Base-by-base conservation (phyloP, 2,888 invertebrate species). In the Megamerina dolium region DNA sequence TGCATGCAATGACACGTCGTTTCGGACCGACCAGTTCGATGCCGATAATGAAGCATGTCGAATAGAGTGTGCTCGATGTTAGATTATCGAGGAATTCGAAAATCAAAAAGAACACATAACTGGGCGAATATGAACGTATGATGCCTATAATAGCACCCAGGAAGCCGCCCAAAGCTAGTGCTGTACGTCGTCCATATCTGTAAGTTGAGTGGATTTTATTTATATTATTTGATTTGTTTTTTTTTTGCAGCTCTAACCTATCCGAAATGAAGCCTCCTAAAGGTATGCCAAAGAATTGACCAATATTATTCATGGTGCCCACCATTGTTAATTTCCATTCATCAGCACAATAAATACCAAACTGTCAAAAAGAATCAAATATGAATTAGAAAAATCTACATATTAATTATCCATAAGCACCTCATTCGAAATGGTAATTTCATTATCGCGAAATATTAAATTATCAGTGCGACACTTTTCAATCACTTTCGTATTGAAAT, bases 1-100 rank as follows among this genome's bases (percentile, higher is more conserved):
- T 76, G 48, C 87, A 83, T 4, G 82, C 83, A 29, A 87, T 66
- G 16, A 86, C 83, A 27, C 89, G 75, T 39, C 81, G 79, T 47
- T 79, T 77, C 9, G 84, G 84, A 1, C 85, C 85, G 19, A 87
- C 82, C 69, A 87, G 75, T 66, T 90, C 89, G 52, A 88, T 72
- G 79, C 85, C 85, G 3, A 72, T 55, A 55, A 88, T 81, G 62
- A 85, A 86, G 45, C 81, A 81, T 2, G 83, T 81, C 4, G 82
- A 80, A 59, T 80, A 87, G 10, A 83, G 78, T 0, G 85, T 83
- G 16, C 84, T 79, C 0, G 82, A 81, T 14, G 82, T 73, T 2
- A 79, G 67, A 0, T 85, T 82, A 60, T 86, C 87, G 3, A 86
- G 57, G 40, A 87, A 81, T 64, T 87, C 86, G 19, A 85, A 77